Percentiles rank a stretch among this genome's conserved stretches.
Evolutionary conservation across 53 echinoderm and acorn worm species (phyloP).

Genomic region (Antedon mediterranea): DNA sequence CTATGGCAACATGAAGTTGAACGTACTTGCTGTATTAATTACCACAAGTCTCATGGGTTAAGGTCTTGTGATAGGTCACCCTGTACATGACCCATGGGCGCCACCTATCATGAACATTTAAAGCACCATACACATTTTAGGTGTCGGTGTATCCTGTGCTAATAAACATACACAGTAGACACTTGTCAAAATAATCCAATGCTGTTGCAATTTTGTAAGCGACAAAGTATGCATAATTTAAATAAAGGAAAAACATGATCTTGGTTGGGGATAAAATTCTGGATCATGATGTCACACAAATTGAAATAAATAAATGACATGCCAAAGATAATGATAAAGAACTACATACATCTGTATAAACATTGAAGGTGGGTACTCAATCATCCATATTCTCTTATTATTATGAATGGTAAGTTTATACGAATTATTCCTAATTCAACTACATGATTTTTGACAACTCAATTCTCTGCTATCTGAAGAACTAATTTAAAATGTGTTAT

Average conservation of each 20-base stretch:
- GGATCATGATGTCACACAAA: background rate
- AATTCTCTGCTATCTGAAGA: too few species aligned
- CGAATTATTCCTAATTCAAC: too few species aligned
- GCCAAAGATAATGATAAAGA: too few species aligned
- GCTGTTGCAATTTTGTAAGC: background rate
- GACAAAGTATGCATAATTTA: background rate
- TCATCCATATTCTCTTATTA: too few species aligned
- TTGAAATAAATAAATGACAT: background rate
- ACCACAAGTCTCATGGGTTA: background rate
- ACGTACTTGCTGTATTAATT: background rate
- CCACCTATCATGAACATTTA: background rate
- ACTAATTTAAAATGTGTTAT: too few species aligned
- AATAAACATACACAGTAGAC: background rate
- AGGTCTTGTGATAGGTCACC: background rate
- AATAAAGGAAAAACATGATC: background rate
- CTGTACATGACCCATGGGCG: background rate
- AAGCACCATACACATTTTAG: background rate
- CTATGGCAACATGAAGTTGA: background rate
- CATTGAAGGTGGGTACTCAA: too few species aligned
- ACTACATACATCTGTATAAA: too few species aligned
- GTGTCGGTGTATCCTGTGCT: background rate
- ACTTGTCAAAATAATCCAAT: background rate
- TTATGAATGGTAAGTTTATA: too few species aligned
- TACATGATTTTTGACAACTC: too few species aligned
- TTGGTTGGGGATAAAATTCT: background rate